Conservation (phyloP, 2,797 vertebrate species). For the Acanthurus leucopareius region DNA sequence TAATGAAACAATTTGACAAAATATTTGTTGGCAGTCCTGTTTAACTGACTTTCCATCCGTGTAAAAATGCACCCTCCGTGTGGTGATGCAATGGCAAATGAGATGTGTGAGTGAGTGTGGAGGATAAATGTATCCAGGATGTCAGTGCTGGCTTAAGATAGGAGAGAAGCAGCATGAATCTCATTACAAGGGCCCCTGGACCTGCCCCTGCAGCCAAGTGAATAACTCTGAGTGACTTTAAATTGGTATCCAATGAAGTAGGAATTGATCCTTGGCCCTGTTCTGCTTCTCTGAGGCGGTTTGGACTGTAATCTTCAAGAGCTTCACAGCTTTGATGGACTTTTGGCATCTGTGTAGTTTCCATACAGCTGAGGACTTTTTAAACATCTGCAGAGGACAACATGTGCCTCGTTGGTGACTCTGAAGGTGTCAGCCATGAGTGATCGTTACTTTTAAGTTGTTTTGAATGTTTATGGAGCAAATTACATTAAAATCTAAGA, state of each 20-base stretch:
- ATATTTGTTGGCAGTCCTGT: constrained; percentile 28
- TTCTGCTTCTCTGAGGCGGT: constrained; percentile 76
- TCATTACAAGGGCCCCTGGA: constrained; percentile 81
- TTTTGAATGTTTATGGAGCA: constrained; percentile 12
- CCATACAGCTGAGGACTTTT: constrained; percentile 42
- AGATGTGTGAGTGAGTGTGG: constrained; percentile 61
- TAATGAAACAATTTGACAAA: constrained; percentile 15
- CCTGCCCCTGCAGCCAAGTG: constrained; percentile 80
- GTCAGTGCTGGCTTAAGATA: constrained; percentile 81
- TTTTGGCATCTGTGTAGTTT: constrained; percentile 58
- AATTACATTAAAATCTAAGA: constrained; percentile 5
- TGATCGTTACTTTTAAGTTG: constrained; percentile 14
- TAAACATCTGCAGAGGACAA: constrained; percentile 34
- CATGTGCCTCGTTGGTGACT: constrained; percentile 5
- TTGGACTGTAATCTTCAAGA: constrained; percentile 70
- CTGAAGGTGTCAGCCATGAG: not conserved
- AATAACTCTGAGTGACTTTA: constrained; percentile 84
- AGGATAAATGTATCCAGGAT: constrained; percentile 77
- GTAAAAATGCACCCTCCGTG: constrained; percentile 30
- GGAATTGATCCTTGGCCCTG: constrained; percentile 84
- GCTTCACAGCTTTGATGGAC: constrained; percentile 61
- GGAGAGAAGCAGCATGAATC: constrained; percentile 78
- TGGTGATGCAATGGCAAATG: constrained; percentile 37
- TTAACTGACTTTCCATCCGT: constrained; percentile 8
- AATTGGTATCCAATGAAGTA: constrained; percentile 85